Evolutionary conservation across 1,140 invertebrate species (phyloP).

Genomic region (Drosophila nigromelanica): DNA sequence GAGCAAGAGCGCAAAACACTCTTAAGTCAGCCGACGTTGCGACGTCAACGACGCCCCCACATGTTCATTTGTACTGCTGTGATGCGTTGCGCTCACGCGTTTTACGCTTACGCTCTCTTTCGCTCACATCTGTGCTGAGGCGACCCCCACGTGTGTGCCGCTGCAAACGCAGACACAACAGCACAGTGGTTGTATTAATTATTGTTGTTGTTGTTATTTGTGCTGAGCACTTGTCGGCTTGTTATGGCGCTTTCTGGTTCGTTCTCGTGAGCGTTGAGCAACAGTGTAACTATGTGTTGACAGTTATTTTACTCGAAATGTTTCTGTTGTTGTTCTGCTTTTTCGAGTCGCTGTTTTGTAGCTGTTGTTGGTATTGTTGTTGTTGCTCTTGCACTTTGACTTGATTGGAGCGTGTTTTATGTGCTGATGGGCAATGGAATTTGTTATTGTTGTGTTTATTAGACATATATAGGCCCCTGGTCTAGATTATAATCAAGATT

Average conservation of each 20-base stretch:
- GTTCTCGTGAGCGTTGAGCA: constrained; percentile 37
- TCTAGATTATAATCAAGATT: constrained; percentile 26
- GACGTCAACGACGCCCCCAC: constrained; percentile 67
- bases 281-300: constrained; percentile 58
- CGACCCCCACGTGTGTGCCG: constrained; percentile 67
- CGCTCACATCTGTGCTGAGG: constrained; percentile 9
- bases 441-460: constrained; percentile 31
- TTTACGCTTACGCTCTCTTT: constrained; percentile 25
- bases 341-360: neutral
- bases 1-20: constrained; percentile 18
- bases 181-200: constrained; percentile 49
- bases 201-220: constrained; percentile 50
- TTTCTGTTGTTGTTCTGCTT: constrained; percentile 5
- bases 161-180: constrained; percentile 41
- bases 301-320: constrained; percentile 49
- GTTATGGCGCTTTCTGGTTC: constrained; percentile 54
- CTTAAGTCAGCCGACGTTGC: constrained; percentile 45
- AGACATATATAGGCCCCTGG: constrained; percentile 1
- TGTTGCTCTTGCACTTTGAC: constrained; percentile 55
- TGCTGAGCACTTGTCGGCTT: constrained; percentile 62
- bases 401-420: constrained; percentile 56
- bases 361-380: constrained; percentile 34
- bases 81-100: constrained; percentile 34
- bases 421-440: constrained; percentile 23
- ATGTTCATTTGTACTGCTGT: constrained; percentile 25